A percentile compares a stretch with the other conserved stretches of the same genome.
Evolutionary conservation across 2,113 vertebrate genomes (phyloP).

Genomic region (Coturnix japonica): DNA sequence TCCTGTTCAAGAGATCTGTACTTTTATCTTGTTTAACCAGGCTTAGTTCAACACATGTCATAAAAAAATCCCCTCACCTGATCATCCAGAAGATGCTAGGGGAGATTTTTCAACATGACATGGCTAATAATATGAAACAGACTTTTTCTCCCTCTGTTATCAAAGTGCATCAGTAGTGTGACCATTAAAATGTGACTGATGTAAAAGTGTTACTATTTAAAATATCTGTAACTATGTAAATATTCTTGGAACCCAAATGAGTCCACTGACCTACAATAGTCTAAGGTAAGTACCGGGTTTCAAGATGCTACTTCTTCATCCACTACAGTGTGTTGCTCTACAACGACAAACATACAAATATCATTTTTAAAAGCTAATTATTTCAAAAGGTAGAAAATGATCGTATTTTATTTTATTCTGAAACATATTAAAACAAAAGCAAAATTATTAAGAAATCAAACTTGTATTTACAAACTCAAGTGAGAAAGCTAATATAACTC

Average conservation of each 20-base stretch:
- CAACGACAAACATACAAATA: neutral
- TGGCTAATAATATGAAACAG: neutral
- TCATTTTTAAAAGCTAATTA: neutral
- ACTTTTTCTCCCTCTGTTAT: neutral
- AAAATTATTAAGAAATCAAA: neutral
- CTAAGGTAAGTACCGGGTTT: neutral
- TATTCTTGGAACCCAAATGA: neutral
- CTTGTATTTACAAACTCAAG: neutral
- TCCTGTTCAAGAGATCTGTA: neutral
- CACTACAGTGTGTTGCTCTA: neutral
- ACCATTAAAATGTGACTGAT: slow-evolving; percentile 40
- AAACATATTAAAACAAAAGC: neutral
- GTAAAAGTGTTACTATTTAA: slow-evolving; percentile 19
- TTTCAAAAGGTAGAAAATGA: neutral
- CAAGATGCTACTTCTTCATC: neutral
- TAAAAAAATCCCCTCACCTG: neutral
- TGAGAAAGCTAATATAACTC: neutral
- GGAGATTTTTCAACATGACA: neutral
- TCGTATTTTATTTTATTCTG: neutral
- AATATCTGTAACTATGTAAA: neutral
- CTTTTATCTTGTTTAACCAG: slow-evolving; percentile 46
- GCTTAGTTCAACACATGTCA: slow-evolving; percentile 3
- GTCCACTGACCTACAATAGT: neutral
- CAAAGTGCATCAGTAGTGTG: neutral
- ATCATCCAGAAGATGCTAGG: neutral